Base-by-base conservation (phyloP, 1,140 invertebrate species). In the Drosophila murphyi region DNA sequence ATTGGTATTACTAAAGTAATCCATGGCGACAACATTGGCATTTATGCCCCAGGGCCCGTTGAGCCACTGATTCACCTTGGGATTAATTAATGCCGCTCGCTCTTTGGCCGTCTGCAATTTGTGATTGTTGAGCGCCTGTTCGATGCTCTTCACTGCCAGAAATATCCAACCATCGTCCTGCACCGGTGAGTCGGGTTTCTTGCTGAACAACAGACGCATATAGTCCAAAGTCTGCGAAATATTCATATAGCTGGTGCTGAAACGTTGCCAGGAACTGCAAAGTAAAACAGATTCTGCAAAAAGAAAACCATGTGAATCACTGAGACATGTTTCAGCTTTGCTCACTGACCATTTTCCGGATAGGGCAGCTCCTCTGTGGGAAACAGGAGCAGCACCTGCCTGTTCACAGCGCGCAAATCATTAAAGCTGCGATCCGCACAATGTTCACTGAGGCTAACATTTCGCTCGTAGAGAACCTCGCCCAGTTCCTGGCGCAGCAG, bases 1-100 rank as follows among this genome's bases (percentile, higher is more conserved):
- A 78, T 95, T 94, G n/a, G 94, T 94, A 8, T 94, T 94, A 7
- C 94, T 93, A 70, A 95, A 95, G 79, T 94, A 95, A 71, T 95
- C 95, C 62, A 93, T 93, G 2, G 95, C 93, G 0, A 95, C 93
- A 5, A 95, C 93, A 78, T 95, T 95, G 12, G 94, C 93, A 61
- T 93, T 93, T 3, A 92, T 61, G 82, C 93, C 94, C 93, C 93
- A 94, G 0, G 91, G 81, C 0, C 93, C 89, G n/a, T 75, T 80
- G 0, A 92, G 60, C 88, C 80, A 91, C 35, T 78, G 77, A 29
- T 60, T 80, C 0, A 92, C 56, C 52, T 91, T 90, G 1, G 78
- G 72, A 85, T 92, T 92, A 3, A 92, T 74, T 0, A 63, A 37
- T 0, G 64, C 73, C 1, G 92, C 90, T 28, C 90, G 79, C 47